Percentiles rank a stretch among this genome's conserved stretches.
phyloP scores from a whole-genome alignment of 2,888 invertebrate species.

The Mellilla xanthometata region DNA sequence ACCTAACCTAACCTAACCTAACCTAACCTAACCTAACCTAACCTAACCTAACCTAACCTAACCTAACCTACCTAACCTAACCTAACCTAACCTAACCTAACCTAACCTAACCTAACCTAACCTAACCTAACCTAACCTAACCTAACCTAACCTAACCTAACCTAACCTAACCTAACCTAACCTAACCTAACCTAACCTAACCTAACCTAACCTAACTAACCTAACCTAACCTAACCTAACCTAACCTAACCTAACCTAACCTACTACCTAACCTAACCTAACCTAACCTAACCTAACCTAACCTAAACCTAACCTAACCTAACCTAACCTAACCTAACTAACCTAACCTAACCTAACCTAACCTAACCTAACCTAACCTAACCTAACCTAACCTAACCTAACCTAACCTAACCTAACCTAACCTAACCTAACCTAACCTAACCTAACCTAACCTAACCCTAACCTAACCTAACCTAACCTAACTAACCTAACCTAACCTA shows the following conservation, averaged over 20 bases:
- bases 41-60: constrained; percentile 34
- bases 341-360: constrained; percentile 21
- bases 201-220: constrained; percentile 13
- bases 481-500: constrained; percentile 28
- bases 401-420: constrained; percentile 26
- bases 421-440: constrained; percentile 26
- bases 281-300: constrained; percentile 23
- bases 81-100: constrained; percentile 31
- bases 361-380: constrained; percentile 28
- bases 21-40: constrained; percentile 32
- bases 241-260: constrained; percentile 21
- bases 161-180: constrained; percentile 19
- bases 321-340: constrained; percentile 14
- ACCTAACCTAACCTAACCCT: constrained; percentile 29
- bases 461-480: constrained; percentile 26
- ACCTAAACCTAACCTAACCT: constrained; percentile 19
- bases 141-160: constrained; percentile 16
- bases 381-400: constrained; percentile 28
- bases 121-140: constrained; percentile 17
- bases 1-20: constrained; percentile 32
- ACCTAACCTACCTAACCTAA: constrained; percentile 33
- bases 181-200: constrained; percentile 21
- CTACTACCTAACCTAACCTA: constrained; percentile 24
- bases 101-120: constrained; percentile 27
- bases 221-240: constrained; percentile 15